Base-by-base conservation (phyloP, 2,888 invertebrate species). In the Metalampra italica region DNA sequence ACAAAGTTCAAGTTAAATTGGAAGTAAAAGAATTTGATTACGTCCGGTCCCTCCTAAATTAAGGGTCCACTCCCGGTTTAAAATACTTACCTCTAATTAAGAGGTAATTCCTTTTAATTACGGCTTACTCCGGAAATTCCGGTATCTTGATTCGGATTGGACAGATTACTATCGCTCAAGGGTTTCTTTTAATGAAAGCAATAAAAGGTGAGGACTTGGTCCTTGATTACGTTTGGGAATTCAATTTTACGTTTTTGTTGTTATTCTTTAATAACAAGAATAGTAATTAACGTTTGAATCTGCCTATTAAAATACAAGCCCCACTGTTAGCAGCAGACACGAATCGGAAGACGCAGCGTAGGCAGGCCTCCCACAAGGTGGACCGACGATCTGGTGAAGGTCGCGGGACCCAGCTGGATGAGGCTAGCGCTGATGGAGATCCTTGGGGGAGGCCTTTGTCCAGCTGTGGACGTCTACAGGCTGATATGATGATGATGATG, bases 101-200 rank as follows among this genome's bases (percentile, higher is more conserved):
- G 53, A 52, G 55, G 47, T 60, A 51, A 59, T 63, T 60, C 49
- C 52, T 53, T 57, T 57, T 57, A 53, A 53, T 50, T 45, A 54
- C 43, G 50, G 49, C 50, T 50, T 52, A 54, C 52, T 50, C 48
- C 41, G 46, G 30, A 39, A 22, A 30, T 45, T 39, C 45, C 22
- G 43, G 38, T 48, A 37, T 52, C 50, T 43, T 55, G 47, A 59
- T 58, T 59, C 52, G 53, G 29, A 52, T 52, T 45, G 42, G 55
- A 53, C 52, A 53, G 56, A 57, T 59, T 59, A 56, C 58, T 54
- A 58, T 60, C 58, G 57, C 49, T 53, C 43, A 37, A 47, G 43
- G 49, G 51, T 51, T 52, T 49, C 52, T 50, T 50, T 54, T 50
- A 54, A 46, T 54, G 50, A 50, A 43, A 34, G 45, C 29, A 44